phyloP scores from a whole-genome alignment of 2,888 invertebrate genomes.

The Homarus gammarus region DNA sequence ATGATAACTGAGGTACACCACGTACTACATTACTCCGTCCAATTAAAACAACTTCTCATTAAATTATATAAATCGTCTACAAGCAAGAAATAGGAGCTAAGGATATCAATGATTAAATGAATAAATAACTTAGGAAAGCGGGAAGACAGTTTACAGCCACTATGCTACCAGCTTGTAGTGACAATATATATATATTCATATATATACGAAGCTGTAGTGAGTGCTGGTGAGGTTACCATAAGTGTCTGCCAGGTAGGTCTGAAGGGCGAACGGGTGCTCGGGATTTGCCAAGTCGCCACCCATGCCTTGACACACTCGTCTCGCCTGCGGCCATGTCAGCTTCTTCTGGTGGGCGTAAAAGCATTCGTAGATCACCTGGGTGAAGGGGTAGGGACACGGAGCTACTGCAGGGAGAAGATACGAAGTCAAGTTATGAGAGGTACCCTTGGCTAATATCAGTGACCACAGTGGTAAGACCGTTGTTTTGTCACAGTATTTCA shows the following conservation, averaged over 20 bases:
- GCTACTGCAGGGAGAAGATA: slow-evolving; percentile 8
- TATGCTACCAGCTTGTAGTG: no score
- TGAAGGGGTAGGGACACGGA: slow-evolving; percentile 53
- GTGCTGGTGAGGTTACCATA: slow-evolving; percentile 5
- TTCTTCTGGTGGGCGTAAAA: slow-evolving; percentile 55
- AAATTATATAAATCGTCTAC: no score
- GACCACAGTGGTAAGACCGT: no score
- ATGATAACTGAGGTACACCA: no score
- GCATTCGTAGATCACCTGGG: slow-evolving; percentile 47
- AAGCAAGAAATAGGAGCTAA: no score
- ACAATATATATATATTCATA: neutral
- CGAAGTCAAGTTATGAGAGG: neutral
- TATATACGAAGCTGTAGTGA: neutral
- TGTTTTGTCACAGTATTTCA: no score
- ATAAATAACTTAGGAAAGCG: no score
- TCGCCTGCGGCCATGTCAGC: slow-evolving; percentile 44
- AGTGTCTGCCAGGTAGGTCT: slow-evolving; percentile 33
- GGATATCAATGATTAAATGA: no score
- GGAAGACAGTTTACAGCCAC: no score
- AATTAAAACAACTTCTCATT: no score
- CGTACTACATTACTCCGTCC: no score
- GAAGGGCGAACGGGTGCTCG: slow-evolving; percentile 40
- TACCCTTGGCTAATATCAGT: neutral
- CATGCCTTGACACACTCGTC: slow-evolving; percentile 55
- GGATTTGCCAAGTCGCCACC: slow-evolving; percentile 53